Conservation (phyloP, 2,797 vertebrate species). For the Hydrolagus colliei region DNA sequence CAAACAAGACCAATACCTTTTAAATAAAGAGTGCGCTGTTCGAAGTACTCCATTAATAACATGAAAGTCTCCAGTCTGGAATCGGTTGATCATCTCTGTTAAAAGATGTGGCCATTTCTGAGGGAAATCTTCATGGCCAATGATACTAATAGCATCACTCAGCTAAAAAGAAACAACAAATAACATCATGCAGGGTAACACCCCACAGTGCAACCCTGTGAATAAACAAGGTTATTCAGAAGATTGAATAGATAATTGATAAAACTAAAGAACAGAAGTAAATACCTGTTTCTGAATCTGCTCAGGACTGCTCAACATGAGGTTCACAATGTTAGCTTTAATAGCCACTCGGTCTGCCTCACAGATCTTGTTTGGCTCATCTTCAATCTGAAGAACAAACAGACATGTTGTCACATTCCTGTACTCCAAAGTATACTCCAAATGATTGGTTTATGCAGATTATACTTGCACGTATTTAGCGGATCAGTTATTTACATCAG, state of each 20-base stretch:
- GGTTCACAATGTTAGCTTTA: slow-evolving; percentile 92
- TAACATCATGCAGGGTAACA: not conserved
- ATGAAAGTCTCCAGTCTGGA: slow-evolving; percentile 92
- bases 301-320: slow-evolving; percentile 96
- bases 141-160: slow-evolving; percentile 95
- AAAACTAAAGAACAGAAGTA: not conserved
- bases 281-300: slow-evolving; percentile 97
- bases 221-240: not conserved
- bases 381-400: slow-evolving; percentile 63
- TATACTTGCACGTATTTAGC: no score
- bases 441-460: no score
- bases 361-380: slow-evolving; percentile 95
- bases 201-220: no score
- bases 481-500: no score
- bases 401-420: not conserved
- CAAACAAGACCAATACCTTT: slow-evolving; percentile 62
- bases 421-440: no score
- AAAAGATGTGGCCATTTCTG: slow-evolving; percentile 95
- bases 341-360: slow-evolving; percentile 82
- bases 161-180: slow-evolving; percentile 55
- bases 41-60: slow-evolving; percentile 94
- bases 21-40: slow-evolving; percentile 93
- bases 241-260: not conserved
- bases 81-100: slow-evolving; percentile 94
- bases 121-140: slow-evolving; percentile 93